phyloP scores from a whole-genome alignment of 2,797 vertebrate species.

The Glyptemys insculpta region DNA sequence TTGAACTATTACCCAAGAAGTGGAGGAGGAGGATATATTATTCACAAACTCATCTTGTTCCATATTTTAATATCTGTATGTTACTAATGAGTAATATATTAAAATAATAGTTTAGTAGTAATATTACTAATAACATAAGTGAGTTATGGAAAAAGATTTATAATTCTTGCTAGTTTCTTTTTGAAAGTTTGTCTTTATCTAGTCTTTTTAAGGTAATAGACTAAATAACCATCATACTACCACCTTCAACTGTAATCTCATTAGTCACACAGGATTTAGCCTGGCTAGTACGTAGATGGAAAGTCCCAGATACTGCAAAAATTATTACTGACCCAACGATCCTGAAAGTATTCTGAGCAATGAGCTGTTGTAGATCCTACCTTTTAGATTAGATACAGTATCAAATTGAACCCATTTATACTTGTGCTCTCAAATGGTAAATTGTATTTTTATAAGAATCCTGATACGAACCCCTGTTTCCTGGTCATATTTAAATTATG shows the following conservation, averaged over 20 bases:
- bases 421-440: not conserved
- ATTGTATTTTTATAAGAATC: not conserved
- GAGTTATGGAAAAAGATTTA: not conserved
- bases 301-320: not conserved
- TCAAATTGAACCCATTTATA: not conserved
- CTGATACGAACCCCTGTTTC: not conserved
- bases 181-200: not conserved
- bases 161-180: not conserved
- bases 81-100: not conserved
- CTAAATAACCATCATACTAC: not conserved
- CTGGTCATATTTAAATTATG: not conserved
- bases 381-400: not conserved
- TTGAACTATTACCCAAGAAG: not conserved
- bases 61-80: not conserved
- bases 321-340: not conserved
- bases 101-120: not conserved
- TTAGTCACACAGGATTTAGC: not conserved
- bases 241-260: not conserved
- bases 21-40: not conserved
- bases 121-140: not conserved
- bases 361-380: not conserved
- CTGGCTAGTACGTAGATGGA: not conserved
- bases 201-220: not conserved
- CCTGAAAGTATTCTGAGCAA: not conserved
- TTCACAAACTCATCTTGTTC: accelerated